Evolutionary conservation across 2,113 vertebrate species (phyloP), one percentile per base, ranked within the genome.

Genomic region (Entomyzon cyanotis): DNA sequence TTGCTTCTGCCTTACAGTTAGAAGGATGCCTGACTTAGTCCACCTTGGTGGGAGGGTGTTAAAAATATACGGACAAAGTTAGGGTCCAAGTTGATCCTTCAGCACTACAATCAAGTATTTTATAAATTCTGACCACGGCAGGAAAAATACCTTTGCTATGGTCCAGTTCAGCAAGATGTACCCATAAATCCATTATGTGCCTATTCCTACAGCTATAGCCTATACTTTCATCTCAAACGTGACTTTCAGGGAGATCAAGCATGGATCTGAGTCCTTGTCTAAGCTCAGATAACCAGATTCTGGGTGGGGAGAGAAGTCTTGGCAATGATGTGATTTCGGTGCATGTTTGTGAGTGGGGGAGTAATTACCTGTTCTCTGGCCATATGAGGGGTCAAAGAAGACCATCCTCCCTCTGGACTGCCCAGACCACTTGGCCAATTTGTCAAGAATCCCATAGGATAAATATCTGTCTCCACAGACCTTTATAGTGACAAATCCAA

Each of bases 401-500:
- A 94, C 67, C 52, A 89, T 97, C 86, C 81, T 97, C 59, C 94
- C 89, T 63, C 80, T 85, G 89, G 74, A 70, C 87, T 91, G 89
- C 89, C 76, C 95, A 75, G 84, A 87, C 65, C 79, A 81, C 76
- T 91, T 3, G 46, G 88, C 76, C 95, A 94, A 98, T 98, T 97
- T 98, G 97, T 98, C 97, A 98, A 95, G 95, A 95, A 96, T 96
- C 68, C 73, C 94, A 70, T 90, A 76, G 94, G 95, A 97, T 98
- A 97, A 98, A 98, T 97, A 98, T 95, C 94, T 97, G 96, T 97
- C 97, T 97, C 71, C 93, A 94, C 73, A 96, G 95, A 95, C 96
- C 97, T 98, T 97, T 97, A 97, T 94, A 96, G 96, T 95, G 96
- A 96, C 96, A 96, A 97, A 97, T 95, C 92, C 97, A 98, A 98